Base-by-base conservation (phyloP, 2,113 vertebrate genomes). In the Ailurus styani region DNA sequence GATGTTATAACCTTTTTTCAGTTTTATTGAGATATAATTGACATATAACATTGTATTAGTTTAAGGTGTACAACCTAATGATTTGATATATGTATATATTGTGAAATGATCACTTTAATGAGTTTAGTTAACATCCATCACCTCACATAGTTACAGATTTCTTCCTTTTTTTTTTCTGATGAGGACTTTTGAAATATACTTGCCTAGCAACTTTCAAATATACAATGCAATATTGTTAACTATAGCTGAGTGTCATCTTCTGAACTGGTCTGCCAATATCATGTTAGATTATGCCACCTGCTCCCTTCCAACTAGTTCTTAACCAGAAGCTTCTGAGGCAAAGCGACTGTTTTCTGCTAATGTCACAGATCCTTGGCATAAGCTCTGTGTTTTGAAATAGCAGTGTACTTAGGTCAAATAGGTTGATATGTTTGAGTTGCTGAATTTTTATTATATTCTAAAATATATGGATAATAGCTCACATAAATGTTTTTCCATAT, bases 391-490 rank as follows among this genome's bases (percentile, higher is more conserved):
- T 97, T 93, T 66, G 54, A 97, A 95, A 87, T 75, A 68, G 14
- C 6, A 40, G 72, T 96, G 83, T 87, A 34, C 62, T 83, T 77
- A 79, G 37, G 78, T 87, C 66, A 89, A 86, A 52, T 40, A 68
- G 3, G 40, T 96, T 75, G 47, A 50, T 88, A 64, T 54, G 45
- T 96, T 93, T 93, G 31, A 86, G 18, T 92, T 93, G 25, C 73
- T 91, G 68, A 42, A 89, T 86, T 96, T 96, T 84, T 94, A 94
- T 96, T 77, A 78, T n/a, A 89, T 95, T 90, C 90, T 73, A 87
- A 96, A 95, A 66, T 78, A 62, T 86, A 37, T 87, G 5, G 66
- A 29, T 72, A 92, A 87, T 89, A 96, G 78, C 40, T 87, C 62
- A 77, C 29, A 55, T 68, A 68, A 89, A 37, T 83, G 9, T 91